A percentile compares a stretch with the other conserved stretches of the same genome.
Evolutionary conservation across 2,797 vertebrate genomes (phyloP).

Genomic region (Setipinna tenuifilis): DNA sequence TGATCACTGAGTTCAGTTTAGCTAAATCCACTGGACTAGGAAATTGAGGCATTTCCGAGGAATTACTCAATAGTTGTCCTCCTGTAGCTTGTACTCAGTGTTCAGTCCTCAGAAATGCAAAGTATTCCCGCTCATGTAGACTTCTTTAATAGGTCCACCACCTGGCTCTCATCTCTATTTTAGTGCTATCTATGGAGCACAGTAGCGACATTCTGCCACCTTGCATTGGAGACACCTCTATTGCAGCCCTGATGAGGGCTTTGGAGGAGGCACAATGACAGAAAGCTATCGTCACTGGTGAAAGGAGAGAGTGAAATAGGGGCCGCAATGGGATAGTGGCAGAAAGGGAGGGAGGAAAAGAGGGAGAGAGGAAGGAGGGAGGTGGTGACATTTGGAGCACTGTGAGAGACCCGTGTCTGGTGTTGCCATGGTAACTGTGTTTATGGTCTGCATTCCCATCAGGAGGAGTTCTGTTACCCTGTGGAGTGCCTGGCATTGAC

Average conservation of each 20-base stretch:
- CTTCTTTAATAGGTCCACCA: neutral
- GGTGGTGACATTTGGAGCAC: neutral
- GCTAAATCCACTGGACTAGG: neutral
- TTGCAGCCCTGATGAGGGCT: neutral
- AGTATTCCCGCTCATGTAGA: neutral
- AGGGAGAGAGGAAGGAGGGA: neutral
- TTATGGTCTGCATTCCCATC: slow-evolving; percentile 54
- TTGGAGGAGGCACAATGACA: neutral
- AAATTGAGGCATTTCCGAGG: neutral
- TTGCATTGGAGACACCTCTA: neutral
- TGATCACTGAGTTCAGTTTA: neutral
- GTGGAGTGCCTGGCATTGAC: slow-evolving; percentile 95
- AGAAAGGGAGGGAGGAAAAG: neutral
- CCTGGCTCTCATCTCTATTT: neutral
- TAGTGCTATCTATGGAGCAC: neutral
- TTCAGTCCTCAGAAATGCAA: neutral
- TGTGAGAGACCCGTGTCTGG: neutral
- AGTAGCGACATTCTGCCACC: neutral
- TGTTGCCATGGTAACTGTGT: slow-evolving; percentile 31
- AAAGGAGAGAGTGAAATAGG: neutral
- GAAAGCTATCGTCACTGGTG: neutral
- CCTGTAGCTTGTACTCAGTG: neutral
- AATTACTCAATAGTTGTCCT: neutral
- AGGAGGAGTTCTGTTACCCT: slow-evolving; percentile 98
- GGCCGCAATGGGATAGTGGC: too few relatives aligned